These are phyloP conservation scores for Dicyrtoma fusca DNA, from an alignment of 2,888 invertebrate species.

Conservation along the genomic window DNA sequence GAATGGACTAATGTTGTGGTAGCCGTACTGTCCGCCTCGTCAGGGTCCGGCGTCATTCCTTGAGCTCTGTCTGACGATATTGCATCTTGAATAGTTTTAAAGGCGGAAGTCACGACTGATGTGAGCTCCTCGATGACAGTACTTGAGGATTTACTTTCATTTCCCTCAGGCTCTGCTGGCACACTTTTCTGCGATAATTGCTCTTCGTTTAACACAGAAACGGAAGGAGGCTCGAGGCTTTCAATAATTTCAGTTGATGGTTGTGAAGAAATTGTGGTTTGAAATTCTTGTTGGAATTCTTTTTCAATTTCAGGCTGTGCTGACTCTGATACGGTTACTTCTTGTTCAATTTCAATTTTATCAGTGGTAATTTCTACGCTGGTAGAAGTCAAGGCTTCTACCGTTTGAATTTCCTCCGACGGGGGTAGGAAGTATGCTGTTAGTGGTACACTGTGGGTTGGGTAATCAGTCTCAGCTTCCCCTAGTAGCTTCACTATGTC, in stretches of 20 bases:
- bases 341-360: background rate
- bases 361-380: background rate
- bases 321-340: no score
- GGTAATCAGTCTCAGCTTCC: background rate
- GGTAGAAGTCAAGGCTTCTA: background rate
- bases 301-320: background rate
- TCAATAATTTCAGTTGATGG: background rate
- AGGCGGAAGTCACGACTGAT: conserved; percentile 6
- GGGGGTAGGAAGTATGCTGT: no score
- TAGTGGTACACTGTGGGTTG: no score
- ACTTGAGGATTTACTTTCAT: background rate
- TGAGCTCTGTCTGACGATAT: background rate
- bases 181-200: no score
- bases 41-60: no score
- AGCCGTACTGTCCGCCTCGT: no score
- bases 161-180: background rate
- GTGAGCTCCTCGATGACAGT: background rate
- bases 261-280: background rate
- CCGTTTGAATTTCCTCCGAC: background rate
- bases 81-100: conserved; percentile 10
- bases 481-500: no score
- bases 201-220: no score
- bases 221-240: no score
- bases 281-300: background rate
- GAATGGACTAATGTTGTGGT: no score